Evolutionary conservation across 64 coral and sea anemone species (phyloP), one percentile per base, ranked within the genome.

Genomic region (Acropora yongei): DNA sequence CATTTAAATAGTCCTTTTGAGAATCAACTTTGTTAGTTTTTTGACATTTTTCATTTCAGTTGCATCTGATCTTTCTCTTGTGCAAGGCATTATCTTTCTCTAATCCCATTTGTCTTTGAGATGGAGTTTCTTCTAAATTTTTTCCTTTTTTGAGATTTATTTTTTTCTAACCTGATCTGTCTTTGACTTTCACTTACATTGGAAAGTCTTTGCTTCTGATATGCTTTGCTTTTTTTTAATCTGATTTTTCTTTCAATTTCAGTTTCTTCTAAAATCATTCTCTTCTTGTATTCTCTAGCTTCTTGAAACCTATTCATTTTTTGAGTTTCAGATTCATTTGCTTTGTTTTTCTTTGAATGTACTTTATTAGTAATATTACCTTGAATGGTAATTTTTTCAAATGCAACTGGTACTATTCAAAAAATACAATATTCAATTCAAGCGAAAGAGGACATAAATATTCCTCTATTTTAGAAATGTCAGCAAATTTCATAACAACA

Each of bases 1-100:
- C 89, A 51, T 82, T 82, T 91, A 91, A 91, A 91, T 68, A 91
- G 41, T 91, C 41, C 71, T 91, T 60, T 91, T 91, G 89, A 83
- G 58, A 63, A 63, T 13, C 58, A 63, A 63, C 58, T 18, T 14
- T 63, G 58, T 63, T 63, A 63, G 58, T 63, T 63, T 63, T 57
- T 57, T 78, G 42, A 66, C 49, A 42, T 65, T 78, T 67, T 78
- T 66, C 78, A 41, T 63, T 78, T 44, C 66, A 78, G 45, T 89
- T 57, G 65, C 58, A 89, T 44, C 40, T 60, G 65, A 78, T 78
- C 18, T 47, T 57, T 88, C 57, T 88, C 72, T 89, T 42, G 60
- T 42, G 53, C 80, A 49, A 77, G 49, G 18, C 66, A 48, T 53
- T 72, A 46, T 44, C 68, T 87, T 74, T 73, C 45, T 87, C 47